Conservation (phyloP, 2,113 vertebrate species). For the Chlorodrepanis virens region DNA sequence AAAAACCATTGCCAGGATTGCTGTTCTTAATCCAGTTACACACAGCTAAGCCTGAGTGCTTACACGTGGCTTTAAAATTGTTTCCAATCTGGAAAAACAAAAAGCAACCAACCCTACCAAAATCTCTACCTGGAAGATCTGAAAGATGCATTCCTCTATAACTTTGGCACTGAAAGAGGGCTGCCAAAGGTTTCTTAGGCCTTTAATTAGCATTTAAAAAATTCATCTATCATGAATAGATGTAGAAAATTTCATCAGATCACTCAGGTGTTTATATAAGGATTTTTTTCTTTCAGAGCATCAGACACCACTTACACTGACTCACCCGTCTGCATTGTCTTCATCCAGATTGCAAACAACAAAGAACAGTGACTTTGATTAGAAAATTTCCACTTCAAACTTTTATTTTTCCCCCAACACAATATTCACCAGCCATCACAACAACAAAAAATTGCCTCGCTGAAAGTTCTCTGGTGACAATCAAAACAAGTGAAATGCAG, state of each 20-base stretch:
- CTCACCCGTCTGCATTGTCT: not conserved
- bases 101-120: not conserved
- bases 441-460: not conserved
- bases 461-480: not conserved
- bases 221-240: not conserved
- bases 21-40: slow-evolving; percentile 25
- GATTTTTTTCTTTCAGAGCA: not conserved
- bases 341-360: not conserved
- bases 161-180: not conserved
- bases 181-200: not conserved
- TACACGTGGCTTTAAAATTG: not conserved
- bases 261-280: not conserved
- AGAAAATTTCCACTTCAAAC: not conserved
- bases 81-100: not conserved
- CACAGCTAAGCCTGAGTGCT: not conserved
- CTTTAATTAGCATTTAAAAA: not conserved
- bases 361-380: not conserved
- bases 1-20: not conserved
- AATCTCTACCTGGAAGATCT: not conserved
- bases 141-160: not conserved
- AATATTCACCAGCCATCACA: not conserved
- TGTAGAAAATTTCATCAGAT: not conserved
- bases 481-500: not conserved
- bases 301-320: not conserved
- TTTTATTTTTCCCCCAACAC: not conserved